These are phyloP conservation scores for Lathronympha strigana DNA, from an alignment of 2,888 invertebrate species.

Conservation along the genomic window DNA sequence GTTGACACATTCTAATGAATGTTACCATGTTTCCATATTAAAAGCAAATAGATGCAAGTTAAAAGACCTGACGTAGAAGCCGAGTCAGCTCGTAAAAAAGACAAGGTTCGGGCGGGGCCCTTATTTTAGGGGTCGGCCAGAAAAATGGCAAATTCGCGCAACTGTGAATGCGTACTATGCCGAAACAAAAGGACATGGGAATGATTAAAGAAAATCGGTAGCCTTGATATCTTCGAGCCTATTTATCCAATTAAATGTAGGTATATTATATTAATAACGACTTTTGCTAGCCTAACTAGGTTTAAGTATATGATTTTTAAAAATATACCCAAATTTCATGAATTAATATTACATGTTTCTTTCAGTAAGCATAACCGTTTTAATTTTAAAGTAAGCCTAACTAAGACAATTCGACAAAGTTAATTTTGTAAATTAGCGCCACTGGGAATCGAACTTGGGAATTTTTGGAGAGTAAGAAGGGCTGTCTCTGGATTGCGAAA, in stretches of 20 bases:
- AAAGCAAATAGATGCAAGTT: conserved; percentile 27
- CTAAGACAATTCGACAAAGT: background rate
- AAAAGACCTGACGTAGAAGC: conserved; percentile 7
- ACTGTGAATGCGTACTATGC: background rate
- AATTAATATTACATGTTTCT: background rate
- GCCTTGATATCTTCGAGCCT: too few relatives aligned
- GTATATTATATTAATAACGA: too few relatives aligned
- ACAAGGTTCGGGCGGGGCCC: conserved; percentile 36
- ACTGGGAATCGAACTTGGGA: background rate
- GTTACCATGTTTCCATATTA: conserved; percentile 27
- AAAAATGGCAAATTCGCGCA: conserved; percentile 2
- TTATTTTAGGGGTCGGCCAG: background rate
- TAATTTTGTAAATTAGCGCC: background rate
- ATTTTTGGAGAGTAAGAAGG: background rate
- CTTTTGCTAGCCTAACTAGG: too few relatives aligned
- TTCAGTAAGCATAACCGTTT: background rate
- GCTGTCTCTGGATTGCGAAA: too few relatives aligned
- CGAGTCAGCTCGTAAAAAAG: conserved; percentile 42
- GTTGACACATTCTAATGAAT: conserved; percentile 6
- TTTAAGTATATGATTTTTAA: too few relatives aligned
- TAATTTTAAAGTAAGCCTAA: background rate
- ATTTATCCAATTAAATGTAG: too few relatives aligned
- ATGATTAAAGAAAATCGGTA: too few relatives aligned
- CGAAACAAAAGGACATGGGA: too few relatives aligned
- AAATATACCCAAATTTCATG: too few relatives aligned